Percentiles rank a stretch among this genome's conserved stretches.
Conservation (phyloP, 2,888 invertebrate genomes). For the Alloplasta piceator region DNA sequence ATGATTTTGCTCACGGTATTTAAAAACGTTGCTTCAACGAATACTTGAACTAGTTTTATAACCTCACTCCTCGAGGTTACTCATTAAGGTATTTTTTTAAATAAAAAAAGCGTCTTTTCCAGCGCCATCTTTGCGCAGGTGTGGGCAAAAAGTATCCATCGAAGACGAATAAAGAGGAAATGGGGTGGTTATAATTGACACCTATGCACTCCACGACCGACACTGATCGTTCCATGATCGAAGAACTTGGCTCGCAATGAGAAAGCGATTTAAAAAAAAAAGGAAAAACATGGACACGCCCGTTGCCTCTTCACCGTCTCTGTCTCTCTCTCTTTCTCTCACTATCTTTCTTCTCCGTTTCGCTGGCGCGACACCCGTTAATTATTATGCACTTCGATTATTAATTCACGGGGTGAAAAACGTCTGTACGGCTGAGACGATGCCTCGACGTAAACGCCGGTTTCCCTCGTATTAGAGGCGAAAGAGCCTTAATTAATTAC, state of each 20-base stretch:
- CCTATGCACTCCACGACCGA: conserved; percentile 13
- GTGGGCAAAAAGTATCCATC: not conserved
- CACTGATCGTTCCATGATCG: conserved; percentile 42
- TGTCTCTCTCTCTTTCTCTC: conserved; percentile 46
- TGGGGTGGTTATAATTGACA: conserved; percentile 47
- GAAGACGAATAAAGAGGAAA: not conserved
- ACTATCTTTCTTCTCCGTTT: conserved; percentile 41
- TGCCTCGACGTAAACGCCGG: conserved; percentile 70
- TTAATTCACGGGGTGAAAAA: conserved; percentile 75
- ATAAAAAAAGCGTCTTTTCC: conserved; percentile 8
- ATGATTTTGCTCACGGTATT: too few species aligned
- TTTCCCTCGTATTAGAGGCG: conserved; percentile 64
- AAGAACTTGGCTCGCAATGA: conserved; percentile 26
- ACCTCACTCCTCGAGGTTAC: too few species aligned
- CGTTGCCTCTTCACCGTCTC: conserved; percentile 29
- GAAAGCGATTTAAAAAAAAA: not conserved
- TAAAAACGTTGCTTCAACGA: too few species aligned
- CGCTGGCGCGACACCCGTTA: conserved; percentile 72
- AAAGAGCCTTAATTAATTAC: conserved; percentile 62
- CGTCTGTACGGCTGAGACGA: conserved; percentile 51
- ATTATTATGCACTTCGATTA: conserved; percentile 79
- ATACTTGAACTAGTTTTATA: too few species aligned
- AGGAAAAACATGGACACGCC: conserved; percentile 5
- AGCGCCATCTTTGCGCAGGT: not conserved
- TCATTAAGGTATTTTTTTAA: too few species aligned